These are phyloP conservation scores for Nipponacmea schrenckii DNA, from an alignment of 2,888 invertebrate species.

Conservation along the genomic window DNA sequence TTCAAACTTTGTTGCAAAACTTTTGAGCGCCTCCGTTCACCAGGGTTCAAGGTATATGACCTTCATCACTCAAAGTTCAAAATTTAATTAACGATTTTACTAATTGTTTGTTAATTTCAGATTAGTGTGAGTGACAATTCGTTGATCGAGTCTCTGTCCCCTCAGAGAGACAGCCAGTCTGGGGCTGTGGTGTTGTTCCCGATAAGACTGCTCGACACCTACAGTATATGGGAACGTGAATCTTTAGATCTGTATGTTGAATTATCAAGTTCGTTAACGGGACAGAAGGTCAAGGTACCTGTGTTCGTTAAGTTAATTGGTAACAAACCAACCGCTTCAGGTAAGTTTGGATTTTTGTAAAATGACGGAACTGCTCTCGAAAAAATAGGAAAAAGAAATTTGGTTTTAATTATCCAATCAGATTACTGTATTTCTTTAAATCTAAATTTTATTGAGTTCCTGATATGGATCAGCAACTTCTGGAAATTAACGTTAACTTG, in stretches of 20 bases:
- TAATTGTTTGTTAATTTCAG: slow-evolving; percentile 44
- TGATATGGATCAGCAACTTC: too few species aligned
- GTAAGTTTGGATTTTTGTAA: slow-evolving; percentile 38
- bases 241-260: slow-evolving; percentile 53
- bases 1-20: background rate
- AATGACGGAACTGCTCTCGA: too few species aligned
- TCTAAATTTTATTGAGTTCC: too few species aligned
- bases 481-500: too few species aligned
- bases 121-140: slow-evolving; percentile 54
- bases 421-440: too few species aligned
- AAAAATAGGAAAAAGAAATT: too few species aligned
- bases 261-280: slow-evolving; percentile 50
- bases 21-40: too few species aligned
- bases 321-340: slow-evolving; percentile 47
- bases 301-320: slow-evolving; percentile 57
- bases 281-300: slow-evolving; percentile 55
- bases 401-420: too few species aligned
- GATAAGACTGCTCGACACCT: slow-evolving; percentile 52
- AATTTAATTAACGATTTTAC: too few species aligned
- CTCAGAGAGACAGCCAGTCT: slow-evolving; percentile 50
- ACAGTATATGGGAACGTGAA: slow-evolving; percentile 54
- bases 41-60: too few species aligned
- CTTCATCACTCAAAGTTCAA: too few species aligned
- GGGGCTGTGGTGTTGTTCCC: slow-evolving; percentile 51
- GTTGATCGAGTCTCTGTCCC: slow-evolving; percentile 47